A percentile compares a stretch with the other conserved stretches of the same genome.
These are phyloP conservation scores for Chelonus insularis DNA, from an alignment of 1,140 invertebrate genomes.

Conservation along the genomic window DNA sequence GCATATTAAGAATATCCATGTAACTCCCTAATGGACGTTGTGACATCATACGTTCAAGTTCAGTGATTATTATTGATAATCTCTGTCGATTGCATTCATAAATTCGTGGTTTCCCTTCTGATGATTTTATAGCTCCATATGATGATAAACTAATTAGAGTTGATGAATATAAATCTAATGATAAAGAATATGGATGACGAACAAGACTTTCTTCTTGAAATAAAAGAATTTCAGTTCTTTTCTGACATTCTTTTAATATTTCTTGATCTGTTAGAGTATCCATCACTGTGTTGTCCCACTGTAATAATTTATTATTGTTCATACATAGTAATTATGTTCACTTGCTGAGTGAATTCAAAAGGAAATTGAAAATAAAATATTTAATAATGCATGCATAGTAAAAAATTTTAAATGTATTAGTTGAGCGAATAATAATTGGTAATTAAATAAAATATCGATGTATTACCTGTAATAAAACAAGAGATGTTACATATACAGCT, in stretches of 20 bases:
- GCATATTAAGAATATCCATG: constrained; percentile 34
- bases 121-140: constrained; percentile 35
- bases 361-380: too few relatives aligned
- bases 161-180: constrained; percentile 50
- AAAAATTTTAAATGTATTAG: too few relatives aligned
- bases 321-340: too few relatives aligned
- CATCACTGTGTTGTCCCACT: constrained; percentile 46
- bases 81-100: constrained; percentile 40
- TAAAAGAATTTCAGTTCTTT: constrained; percentile 43
- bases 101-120: constrained; percentile 25
- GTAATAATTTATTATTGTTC: constrained; percentile 31
- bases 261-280: constrained; percentile 36
- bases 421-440: too few relatives aligned
- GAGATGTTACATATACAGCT: constrained; percentile 52
- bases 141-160: constrained; percentile 45
- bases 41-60: constrained; percentile 41
- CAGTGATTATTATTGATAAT: constrained; percentile 34
- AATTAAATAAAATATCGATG: too few relatives aligned
- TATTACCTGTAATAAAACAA: constrained; percentile 49
- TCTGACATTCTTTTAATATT: constrained; percentile 48
- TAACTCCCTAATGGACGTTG: constrained; percentile 40
- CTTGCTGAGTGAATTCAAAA: too few relatives aligned
- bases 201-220: constrained; percentile 35
- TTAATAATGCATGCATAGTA: too few relatives aligned
- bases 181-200: constrained; percentile 51